A percentile compares a stretch with the other conserved stretches of the same genome.
Conservation (phyloP, 2,113 vertebrate genomes). For the Crotalus helleri region DNA sequence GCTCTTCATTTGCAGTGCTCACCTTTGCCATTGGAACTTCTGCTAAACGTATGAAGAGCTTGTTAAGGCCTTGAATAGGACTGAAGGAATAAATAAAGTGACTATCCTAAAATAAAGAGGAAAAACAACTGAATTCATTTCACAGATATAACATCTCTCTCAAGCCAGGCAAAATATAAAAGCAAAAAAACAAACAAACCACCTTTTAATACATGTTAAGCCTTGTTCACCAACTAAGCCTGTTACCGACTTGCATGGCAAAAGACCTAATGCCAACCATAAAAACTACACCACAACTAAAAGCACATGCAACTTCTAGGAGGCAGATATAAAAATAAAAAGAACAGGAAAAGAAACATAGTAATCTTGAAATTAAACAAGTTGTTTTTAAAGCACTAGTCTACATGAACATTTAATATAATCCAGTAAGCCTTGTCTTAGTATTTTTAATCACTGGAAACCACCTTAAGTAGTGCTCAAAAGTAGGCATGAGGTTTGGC, state of each 20-base stretch:
- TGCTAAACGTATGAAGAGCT: slow-evolving; percentile 87
- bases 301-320: background rate
- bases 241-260: background rate
- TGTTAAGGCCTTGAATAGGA: slow-evolving; percentile 86
- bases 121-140: slow-evolving; percentile 18
- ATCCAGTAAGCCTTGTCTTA: background rate
- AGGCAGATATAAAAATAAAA: background rate
- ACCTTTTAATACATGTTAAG: background rate
- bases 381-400: background rate
- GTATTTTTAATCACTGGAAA: background rate
- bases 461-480: background rate
- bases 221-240: background rate
- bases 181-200: background rate
- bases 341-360: background rate
- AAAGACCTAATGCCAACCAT: background rate
- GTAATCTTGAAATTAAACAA: background rate
- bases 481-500: background rate
- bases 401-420: no score
- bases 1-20: slow-evolving; percentile 20
- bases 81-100: slow-evolving; percentile 99
- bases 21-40: slow-evolving; percentile 92
- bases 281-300: background rate
- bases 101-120: slow-evolving; percentile 79
- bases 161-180: background rate
- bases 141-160: background rate